phyloP scores from a whole-genome alignment of 2,888 invertebrate genomes.

The Rhopalosiphum nymphaeae region DNA sequence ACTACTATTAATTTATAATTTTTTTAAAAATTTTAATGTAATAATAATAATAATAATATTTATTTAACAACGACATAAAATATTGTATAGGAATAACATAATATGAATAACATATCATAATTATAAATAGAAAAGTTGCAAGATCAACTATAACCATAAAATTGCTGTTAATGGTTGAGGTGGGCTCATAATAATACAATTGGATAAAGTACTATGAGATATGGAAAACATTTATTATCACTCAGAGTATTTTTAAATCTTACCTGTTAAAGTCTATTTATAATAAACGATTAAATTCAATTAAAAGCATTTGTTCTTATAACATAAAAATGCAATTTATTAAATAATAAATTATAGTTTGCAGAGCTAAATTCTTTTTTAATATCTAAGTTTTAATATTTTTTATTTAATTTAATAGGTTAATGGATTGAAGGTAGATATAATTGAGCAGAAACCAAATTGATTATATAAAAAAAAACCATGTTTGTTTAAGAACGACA shows the following conservation, averaged over 20 bases:
- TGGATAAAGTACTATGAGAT: neutral
- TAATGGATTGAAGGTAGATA: neutral
- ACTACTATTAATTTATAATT: neutral
- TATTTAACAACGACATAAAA: too few species aligned
- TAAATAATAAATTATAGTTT: neutral
- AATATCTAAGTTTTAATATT: neutral
- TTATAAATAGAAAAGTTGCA: too few species aligned
- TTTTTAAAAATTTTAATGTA: neutral
- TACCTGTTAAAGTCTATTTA: neutral
- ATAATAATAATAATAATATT: too few species aligned
- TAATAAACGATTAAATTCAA: slow-evolving; percentile 2
- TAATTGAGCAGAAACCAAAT: neutral
- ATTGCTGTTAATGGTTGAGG: too few species aligned
- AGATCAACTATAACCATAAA: too few species aligned
- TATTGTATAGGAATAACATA: too few species aligned
- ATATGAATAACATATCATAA: too few species aligned
- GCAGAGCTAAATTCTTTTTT: neutral
- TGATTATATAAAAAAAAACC: neutral
- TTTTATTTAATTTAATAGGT: neutral
- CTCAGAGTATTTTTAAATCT: neutral
- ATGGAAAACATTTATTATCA: neutral
- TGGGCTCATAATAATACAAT: neutral
- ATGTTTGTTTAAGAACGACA: neutral
- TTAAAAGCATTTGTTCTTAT: neutral
- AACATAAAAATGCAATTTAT: neutral